These are phyloP conservation scores for Lampris incognitus DNA, from an alignment of 2,113 vertebrate genomes.

Conservation along the genomic window DNA sequence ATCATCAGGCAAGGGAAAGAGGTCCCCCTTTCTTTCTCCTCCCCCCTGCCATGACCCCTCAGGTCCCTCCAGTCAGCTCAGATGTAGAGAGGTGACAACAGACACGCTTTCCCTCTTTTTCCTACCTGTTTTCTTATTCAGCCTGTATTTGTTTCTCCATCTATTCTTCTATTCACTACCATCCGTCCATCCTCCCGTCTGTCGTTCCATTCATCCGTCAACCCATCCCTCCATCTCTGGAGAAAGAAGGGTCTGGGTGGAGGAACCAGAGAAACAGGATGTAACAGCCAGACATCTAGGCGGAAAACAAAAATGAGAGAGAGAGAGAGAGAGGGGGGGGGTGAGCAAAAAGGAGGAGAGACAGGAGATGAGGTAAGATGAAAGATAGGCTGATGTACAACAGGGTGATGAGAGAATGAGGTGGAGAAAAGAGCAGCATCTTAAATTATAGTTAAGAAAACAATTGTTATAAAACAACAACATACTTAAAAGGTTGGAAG, in stretches of 20 bases:
- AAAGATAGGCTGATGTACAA: conserved; percentile 50
- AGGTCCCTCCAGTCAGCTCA: too few relatives aligned
- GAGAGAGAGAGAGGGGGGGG: not conserved
- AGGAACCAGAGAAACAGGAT: not conserved
- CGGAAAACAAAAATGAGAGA: not conserved
- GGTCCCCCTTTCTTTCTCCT: too few relatives aligned
- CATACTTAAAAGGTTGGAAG: not conserved
- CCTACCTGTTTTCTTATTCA: too few relatives aligned
- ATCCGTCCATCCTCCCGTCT: too few relatives aligned
- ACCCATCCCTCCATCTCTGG: too few relatives aligned
- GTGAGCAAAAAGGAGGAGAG: not conserved
- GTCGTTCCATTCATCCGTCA: too few relatives aligned
- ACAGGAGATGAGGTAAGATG: conserved; percentile 21
- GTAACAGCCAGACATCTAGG: not conserved
- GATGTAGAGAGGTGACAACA: too few relatives aligned
- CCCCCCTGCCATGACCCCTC: too few relatives aligned
- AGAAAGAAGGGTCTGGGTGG: not conserved
- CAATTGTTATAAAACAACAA: not conserved
- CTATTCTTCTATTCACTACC: too few relatives aligned
- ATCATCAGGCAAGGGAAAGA: too few relatives aligned
- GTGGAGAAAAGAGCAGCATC: conserved; percentile 1
- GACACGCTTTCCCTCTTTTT: too few relatives aligned
- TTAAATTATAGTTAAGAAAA: conserved; percentile 48
- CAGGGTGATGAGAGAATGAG: conserved; percentile 53
- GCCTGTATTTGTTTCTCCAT: too few relatives aligned